Conservation (phyloP, 2,797 vertebrate species). For the Potorous gilbertii region DNA sequence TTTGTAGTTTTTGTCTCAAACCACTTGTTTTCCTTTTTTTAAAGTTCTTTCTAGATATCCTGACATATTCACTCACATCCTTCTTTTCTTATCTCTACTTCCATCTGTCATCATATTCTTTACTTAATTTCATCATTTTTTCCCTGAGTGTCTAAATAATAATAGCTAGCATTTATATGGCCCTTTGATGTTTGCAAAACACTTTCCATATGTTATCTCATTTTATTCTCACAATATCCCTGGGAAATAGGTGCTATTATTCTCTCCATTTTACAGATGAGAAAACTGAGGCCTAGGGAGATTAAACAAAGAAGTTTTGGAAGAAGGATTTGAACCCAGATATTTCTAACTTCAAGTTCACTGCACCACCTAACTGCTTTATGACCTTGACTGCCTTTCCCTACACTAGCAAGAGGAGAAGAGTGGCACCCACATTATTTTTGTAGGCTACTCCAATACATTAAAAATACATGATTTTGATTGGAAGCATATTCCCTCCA, state of each 20-base stretch:
- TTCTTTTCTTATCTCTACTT: accelerated
- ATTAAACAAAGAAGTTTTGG: neutral
- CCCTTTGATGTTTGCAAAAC: neutral
- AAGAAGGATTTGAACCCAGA: neutral
- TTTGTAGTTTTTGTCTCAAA: neutral
- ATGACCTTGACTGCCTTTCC: neutral
- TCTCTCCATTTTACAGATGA: neutral
- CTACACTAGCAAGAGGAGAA: neutral
- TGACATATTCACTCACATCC: neutral
- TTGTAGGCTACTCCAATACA: neutral
- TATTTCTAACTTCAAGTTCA: neutral
- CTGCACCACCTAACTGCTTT: neutral
- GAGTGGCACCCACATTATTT: neutral
- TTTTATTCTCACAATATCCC: neutral
- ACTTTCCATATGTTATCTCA: neutral
- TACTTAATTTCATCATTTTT: accelerated
- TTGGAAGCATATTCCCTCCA: neutral
- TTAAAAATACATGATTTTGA: neutral
- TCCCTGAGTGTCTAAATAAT: neutral
- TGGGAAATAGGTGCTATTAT: neutral
- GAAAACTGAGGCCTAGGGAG: neutral
- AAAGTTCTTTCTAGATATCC: neutral
- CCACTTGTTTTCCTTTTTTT: neutral
- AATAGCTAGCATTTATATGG: neutral
- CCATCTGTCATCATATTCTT: accelerated